Conservation (phyloP, 2,113 vertebrate species). For the Cnemophilus loriae region DNA sequence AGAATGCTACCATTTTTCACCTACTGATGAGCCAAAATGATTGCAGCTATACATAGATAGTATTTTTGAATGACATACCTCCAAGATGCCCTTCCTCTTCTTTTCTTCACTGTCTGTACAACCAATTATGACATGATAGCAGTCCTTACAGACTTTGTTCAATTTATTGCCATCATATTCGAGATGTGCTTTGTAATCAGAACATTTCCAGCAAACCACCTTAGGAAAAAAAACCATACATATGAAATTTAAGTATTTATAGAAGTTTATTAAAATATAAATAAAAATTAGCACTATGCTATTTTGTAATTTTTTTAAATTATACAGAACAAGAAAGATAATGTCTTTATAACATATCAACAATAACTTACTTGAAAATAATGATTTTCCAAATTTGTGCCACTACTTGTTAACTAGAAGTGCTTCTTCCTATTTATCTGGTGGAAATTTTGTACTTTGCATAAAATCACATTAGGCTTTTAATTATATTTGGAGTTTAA, state of each 20-base stretch:
- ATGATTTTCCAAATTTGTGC: not conserved
- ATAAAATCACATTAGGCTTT: not conserved
- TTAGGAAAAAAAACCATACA: constrained; percentile 33
- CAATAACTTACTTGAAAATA: not conserved
- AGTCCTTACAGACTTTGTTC: constrained; percentile 96
- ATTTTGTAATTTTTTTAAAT: not conserved
- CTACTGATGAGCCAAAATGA: not conserved
- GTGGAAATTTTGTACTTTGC: not conserved
- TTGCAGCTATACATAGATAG: not conserved
- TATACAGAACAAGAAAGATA: not conserved
- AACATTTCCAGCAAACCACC: constrained; percentile 99
- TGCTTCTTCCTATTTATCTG: not conserved
- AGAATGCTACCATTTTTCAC: not conserved
- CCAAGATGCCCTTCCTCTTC: constrained; percentile 89
- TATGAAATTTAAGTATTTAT: not conserved
- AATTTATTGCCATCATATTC: constrained; percentile 88
- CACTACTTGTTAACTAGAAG: not conserved
- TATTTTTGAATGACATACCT: constrained; percentile 72
- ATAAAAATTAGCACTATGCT: not conserved
- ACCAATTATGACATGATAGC: constrained; percentile 80
- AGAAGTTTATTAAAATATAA: not conserved
- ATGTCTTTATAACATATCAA: not conserved
- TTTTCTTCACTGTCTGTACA: constrained; percentile 80
- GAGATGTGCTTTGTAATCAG: constrained; percentile 89
- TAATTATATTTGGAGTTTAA: not conserved